Base-by-base conservation (phyloP, 2,113 vertebrate species). In the Monarcha castaneiventris region DNA sequence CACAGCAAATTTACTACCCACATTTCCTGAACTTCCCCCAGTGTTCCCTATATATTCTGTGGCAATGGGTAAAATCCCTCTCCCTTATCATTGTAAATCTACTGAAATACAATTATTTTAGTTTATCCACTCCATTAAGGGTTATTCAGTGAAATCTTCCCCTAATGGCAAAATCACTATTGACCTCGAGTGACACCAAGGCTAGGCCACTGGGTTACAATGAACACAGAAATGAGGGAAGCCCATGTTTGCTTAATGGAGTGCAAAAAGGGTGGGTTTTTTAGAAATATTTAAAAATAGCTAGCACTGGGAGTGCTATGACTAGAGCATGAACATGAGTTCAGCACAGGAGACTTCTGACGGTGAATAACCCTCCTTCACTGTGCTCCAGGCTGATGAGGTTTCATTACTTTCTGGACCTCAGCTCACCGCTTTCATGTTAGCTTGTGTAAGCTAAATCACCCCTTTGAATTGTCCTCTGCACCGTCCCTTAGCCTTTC, bases 361-460 rank as follows among this genome's bases (percentile, higher is more conserved):
- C 0, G 4, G 39, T 52, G 64, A 92, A 6, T 52, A 92, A 75
- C 68, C 67, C 63, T 21, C 39, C 76, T 84, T 55, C 68, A 12
- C 77, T 1, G 1, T 32, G 89, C 91, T 91, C 84, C 74, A 44
- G 91, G 94, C 94, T 94, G 89, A 81, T n/a, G 41, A 56, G 66
- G n/a, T 82, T 78, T 82, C 89, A 91, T 78, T 69, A n/a, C 69
- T 46, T 69, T 89, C 87, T 87, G 91, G 77, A 89, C 62, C 77
- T 92, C 84, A 56, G 0, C 49, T 52, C 67, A 39, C 14, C 52
- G 67, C 89, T 94, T 89, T 87, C 80, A 87, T 91, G 77, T 95
- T 78, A 78, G 87, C 66, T 94, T 87, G 72, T 85, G 91, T 43
- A 82, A 96, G 89, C 89, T 89, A 58, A 93, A 89, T 84, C 94